phyloP scores from a whole-genome alignment of 2,113 vertebrate genomes.

The Oostethus manadensis region DNA sequence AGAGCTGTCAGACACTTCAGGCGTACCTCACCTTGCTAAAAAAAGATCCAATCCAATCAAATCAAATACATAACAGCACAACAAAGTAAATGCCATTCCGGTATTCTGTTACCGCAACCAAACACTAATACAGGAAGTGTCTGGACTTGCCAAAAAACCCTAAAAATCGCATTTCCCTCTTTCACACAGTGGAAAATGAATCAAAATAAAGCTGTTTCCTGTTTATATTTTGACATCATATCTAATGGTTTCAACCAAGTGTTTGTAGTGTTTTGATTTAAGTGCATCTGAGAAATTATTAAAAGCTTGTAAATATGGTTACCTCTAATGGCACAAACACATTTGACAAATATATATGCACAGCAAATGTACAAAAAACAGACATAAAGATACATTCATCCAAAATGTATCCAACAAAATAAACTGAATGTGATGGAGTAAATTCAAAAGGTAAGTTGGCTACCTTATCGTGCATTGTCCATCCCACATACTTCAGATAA shows the following conservation, averaged over 20 bases:
- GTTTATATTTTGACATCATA: too few species aligned
- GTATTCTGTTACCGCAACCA: not conserved
- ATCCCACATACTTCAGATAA: slow-evolving; percentile 98
- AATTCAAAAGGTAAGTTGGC: not conserved
- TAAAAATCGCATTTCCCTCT: too few species aligned
- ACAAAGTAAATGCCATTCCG: too few species aligned
- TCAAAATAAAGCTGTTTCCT: too few species aligned
- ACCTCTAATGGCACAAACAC: not conserved
- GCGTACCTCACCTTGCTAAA: slow-evolving; percentile 96
- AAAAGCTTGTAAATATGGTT: not conserved
- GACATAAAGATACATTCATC: not conserved
- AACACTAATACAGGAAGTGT: not conserved
- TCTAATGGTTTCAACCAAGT: too few species aligned
- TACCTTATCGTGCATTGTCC: slow-evolving; percentile 98
- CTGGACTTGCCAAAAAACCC: not conserved
- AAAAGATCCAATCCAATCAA: slow-evolving; percentile 1
- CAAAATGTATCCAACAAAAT: not conserved
- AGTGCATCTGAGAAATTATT: not conserved
- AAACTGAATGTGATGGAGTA: not conserved
- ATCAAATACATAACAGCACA: not conserved
- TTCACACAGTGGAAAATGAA: too few species aligned
- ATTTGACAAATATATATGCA: not conserved
- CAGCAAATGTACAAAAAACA: not conserved
- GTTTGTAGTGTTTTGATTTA: too few species aligned
- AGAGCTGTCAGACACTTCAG: slow-evolving; percentile 97